Evolutionary conservation across 2,888 invertebrate genomes (phyloP), one percentile per base, ranked within the genome.

Genomic region (Ennomos fuscantarius): DNA sequence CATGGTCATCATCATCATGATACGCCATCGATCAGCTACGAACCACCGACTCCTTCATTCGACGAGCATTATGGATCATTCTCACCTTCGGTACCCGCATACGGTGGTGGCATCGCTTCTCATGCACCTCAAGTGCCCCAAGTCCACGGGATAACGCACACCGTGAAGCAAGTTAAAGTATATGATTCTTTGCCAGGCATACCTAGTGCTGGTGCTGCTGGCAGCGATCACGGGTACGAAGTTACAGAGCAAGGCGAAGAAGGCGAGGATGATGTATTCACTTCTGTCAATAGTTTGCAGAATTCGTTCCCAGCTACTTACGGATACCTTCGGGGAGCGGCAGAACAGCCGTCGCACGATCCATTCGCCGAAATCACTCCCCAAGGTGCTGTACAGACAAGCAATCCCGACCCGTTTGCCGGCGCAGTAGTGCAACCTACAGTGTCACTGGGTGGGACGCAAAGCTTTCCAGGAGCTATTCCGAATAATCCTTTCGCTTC

Each of bases 151-250:
- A 52, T 79, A 47, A 66, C 74, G 1, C 92, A 92, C 55, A 90
- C 91, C 8, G 84, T 92, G 1, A 87, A 87, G 62, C 86, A 92
- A 69, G 86, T 89, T 0, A 87, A 93, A 62, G 89, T 92, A 6
- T 90, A 74, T 55, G 90, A 89, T 55, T 86, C 88, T 0, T 63
- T 83, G 9, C 90, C 90, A 0, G 87, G 85, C 0, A 42, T 88
- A 36, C 85, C 85, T 0, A 72, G 61, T 9, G 69, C 65, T 0
- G 73, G 61, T n/a, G 68, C 66, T 8, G 62, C 68, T 1, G 73
- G 70, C 1, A 69, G 60, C 0, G 62, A 68, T 0, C 72, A 78
- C 31, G 89, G 90, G 1, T 92, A 93, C 58, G 79, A 91, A 72
- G 93, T 92, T 0, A 92, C 87, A 1, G 92, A 92, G 65, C 77